Evolutionary conservation across 2,797 vertebrate species (phyloP).

Genomic region (Megaceryle alcyon): DNA sequence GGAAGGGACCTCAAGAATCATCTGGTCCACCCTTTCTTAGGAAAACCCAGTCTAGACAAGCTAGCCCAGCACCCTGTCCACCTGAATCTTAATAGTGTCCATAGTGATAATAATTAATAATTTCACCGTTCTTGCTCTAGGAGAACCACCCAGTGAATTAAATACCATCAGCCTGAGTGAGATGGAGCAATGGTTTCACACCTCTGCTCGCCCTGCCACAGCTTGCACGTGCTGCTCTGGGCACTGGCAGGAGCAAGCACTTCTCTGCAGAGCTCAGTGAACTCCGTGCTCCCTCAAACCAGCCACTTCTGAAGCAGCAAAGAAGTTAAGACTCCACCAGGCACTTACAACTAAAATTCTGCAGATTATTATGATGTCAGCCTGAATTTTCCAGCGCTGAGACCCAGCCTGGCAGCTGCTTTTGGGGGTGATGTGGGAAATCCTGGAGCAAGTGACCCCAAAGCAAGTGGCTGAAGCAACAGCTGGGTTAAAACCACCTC

Average conservation of each 20-base stretch:
- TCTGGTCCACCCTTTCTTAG: too few species aligned
- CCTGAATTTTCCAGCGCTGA: neutral
- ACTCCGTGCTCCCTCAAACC: too few species aligned
- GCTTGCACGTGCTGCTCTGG: too few species aligned
- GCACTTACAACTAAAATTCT: neutral
- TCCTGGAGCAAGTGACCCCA: neutral
- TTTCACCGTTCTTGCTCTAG: neutral
- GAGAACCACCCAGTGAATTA: rapidly evolving
- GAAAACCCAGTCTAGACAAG: too few species aligned
- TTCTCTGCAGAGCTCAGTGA: rapidly evolving
- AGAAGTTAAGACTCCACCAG: too few species aligned
- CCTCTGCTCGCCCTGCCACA: rapidly evolving
- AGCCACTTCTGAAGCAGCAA: neutral
- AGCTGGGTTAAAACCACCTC: rapidly evolving
- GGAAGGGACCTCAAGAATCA: too few species aligned
- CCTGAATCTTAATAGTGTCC: too few species aligned
- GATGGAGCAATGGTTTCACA: neutral
- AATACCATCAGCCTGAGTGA: rapidly evolving
- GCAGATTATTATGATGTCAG: neutral
- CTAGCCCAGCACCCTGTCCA: too few species aligned
- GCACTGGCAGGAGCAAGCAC: neutral
- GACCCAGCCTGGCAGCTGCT: neutral
- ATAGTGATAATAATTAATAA: too few species aligned
- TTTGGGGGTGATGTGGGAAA: neutral
- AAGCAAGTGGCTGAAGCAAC: neutral